These are phyloP conservation scores for Apocheima hispidaria DNA, from an alignment of 2,888 invertebrate species.

Conservation along the genomic window DNA sequence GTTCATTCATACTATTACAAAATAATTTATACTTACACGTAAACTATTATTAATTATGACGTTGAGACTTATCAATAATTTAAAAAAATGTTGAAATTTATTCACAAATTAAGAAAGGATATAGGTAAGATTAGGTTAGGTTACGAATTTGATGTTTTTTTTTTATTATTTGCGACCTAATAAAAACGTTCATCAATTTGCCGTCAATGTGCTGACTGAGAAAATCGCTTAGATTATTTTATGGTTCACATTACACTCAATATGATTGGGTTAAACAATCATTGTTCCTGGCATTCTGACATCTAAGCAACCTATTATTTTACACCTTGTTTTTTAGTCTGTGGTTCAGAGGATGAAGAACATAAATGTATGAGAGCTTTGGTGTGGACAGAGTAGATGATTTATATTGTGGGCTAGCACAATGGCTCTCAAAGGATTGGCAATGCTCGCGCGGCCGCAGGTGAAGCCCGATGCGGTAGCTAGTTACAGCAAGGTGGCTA, in stretches of 20 bases:
- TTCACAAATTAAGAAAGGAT: too few relatives aligned
- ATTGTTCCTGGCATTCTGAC: slow-evolving; percentile 18
- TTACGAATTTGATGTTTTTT: too few relatives aligned
- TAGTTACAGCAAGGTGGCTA: slow-evolving; percentile 38
- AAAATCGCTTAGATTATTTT: too few relatives aligned
- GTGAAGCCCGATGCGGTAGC: slow-evolving; percentile 71
- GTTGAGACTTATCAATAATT: too few relatives aligned
- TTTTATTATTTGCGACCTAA: too few relatives aligned
- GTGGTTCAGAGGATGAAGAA: slow-evolving; percentile 57
- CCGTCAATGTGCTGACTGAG: too few relatives aligned
- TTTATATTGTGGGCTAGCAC: slow-evolving; percentile 82
- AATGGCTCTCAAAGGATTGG: slow-evolving; percentile 71
- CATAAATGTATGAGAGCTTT: slow-evolving; percentile 59
- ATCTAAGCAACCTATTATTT: slow-evolving; percentile 30
- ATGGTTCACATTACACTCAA: too few relatives aligned
- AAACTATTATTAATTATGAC: background rate
- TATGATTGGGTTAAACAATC: too few relatives aligned
- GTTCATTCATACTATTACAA: background rate
- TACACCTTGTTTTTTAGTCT: slow-evolving; percentile 40
- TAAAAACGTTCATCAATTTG: too few relatives aligned
- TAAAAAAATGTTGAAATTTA: too few relatives aligned
- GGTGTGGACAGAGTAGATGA: slow-evolving; percentile 62
- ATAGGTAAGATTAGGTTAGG: too few relatives aligned
- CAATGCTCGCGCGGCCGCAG: slow-evolving; percentile 59
- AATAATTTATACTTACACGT: too few relatives aligned